Base-by-base conservation (phyloP, 1,140 invertebrate species). In the Musca domestica region DNA sequence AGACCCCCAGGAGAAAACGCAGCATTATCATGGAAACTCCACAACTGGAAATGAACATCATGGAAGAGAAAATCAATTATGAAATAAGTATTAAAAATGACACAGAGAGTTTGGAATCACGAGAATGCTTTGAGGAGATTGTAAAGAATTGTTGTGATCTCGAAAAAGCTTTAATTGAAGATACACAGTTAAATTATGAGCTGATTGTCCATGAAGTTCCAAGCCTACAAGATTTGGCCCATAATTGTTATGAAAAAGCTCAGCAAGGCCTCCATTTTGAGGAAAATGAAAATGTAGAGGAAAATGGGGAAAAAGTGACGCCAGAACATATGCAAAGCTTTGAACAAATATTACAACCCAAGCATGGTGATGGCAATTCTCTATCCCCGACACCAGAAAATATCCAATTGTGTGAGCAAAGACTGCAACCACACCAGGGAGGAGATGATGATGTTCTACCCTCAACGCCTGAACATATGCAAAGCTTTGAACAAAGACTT, bases 21-120 rank as follows among this genome's bases (percentile, higher is more conserved):
- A 76, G 75, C 68, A 63, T 77, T 25, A 71, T 79, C 27, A 77
- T 75, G 47, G 77, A 79, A 64, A 79, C 77, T 9, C 77, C 77
- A 9, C 73, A 73, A 64, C 71, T 79, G 20, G 75, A 77, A 22
- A 67, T 79, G 49, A 79, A 66, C 51, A 79, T 79, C 67, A 76
- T 76, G 34, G 77, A 79, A 48, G 49, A 80, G 64, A 76, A 71
- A 70, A 67, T 79, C 54, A 77, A 72, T 67, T 77, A 75, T 66
- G 73, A 79, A 72, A 67, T 46, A 23, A 73, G 71, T 70, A 65
- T 54, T 64, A 68, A 41, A 68, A 12, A n/a, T 30, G 64, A 67
- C 3, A 7, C 10, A 41, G 12, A n/a, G n/a, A 41, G 34, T 12
- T 41, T 41, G 34, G 34, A 41, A 12, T 2, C 10, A 2, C 6